Evolutionary conservation across 2,797 vertebrate species (phyloP), one percentile per base, ranked within the genome.

Genomic region (Peromyscus attwateri): DNA sequence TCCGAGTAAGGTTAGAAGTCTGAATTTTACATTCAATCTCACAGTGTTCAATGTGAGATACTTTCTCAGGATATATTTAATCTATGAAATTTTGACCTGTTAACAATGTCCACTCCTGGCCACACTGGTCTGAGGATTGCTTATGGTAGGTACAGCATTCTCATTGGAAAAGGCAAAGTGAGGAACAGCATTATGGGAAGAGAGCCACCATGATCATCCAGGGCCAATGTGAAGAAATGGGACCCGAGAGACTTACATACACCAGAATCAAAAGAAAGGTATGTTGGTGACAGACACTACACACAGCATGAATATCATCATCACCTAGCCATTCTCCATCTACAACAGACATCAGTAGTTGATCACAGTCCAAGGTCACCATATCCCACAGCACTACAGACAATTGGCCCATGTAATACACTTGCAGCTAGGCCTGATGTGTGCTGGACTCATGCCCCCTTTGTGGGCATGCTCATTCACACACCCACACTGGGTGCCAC

Each of bases 101-200:
- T 94, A 37, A 34, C 5, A 66, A 57, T 8, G 29, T 19, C n/a
- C 4, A 6, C 21, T 34, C 7, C 40, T 52, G 55, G 29, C 13
- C 55, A 25, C 46, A 29, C 1, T 49, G n/a, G 11, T 25, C 21
- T 55, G 31, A 88, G 25, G 29, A 49, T 13, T n/a, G 57, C 37
- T 31, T 5, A 1, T 3, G 43, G 0, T 40, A 19, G 34, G 10
- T 13, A 8, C 13, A 6, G 1, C 8, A 7, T 43, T 62, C 40
- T 34, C 57, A 49, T 31, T 68, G 62, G 27, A 19, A n/a, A 49
- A 64, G 21, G 13, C 37, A 66, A 14, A 16, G 34, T 40, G 49
- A 55, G 27, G 0, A 77, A 31, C 3, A 19, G 9, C 31, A 29
- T 73, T 37, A 40, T 25, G 31, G 34, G 70, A 27, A 13, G 43